Evolutionary conservation across 1,140 invertebrate genomes (phyloP).

Genomic region (Plodia interpunctella): DNA sequence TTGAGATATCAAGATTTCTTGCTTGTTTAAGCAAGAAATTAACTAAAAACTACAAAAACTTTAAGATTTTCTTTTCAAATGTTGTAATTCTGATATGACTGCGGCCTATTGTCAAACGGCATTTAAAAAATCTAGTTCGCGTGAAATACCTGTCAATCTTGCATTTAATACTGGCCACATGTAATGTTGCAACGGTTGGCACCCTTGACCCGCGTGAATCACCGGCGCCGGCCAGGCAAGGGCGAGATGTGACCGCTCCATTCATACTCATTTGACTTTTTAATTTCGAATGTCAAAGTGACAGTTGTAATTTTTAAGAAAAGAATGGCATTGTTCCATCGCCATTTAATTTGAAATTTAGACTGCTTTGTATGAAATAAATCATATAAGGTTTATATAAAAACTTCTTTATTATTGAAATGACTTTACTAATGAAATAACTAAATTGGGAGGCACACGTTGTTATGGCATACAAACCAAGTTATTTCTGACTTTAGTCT

Average conservation of each 20-base stretch:
- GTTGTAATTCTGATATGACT: not conserved
- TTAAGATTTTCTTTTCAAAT: not conserved
- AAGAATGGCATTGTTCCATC: not conserved
- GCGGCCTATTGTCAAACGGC: not conserved
- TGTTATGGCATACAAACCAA: too few relatives aligned
- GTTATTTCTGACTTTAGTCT: too few relatives aligned
- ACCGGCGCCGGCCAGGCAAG: not conserved
- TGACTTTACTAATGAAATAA: too few relatives aligned
- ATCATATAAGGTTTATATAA: not conserved
- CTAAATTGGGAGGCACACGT: too few relatives aligned
- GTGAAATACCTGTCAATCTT: not conserved
- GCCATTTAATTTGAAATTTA: too few relatives aligned
- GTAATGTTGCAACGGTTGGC: slow-evolving; percentile 7
- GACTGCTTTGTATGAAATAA: too few relatives aligned
- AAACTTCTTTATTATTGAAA: too few relatives aligned
- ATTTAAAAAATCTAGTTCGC: not conserved
- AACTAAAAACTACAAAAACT: not conserved
- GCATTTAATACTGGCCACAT: slow-evolving; percentile 1
- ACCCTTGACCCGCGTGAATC: slow-evolving; percentile 12
- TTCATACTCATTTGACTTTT: slow-evolving; percentile 9
- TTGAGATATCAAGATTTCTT: too few relatives aligned
- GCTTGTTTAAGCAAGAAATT: too few relatives aligned
- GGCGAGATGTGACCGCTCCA: slow-evolving; percentile 9
- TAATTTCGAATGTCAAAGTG: slow-evolving; percentile 1
- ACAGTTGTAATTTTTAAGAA: not conserved